Base-by-base conservation (phyloP, 2,113 vertebrate species). In the Rana temporaria region DNA sequence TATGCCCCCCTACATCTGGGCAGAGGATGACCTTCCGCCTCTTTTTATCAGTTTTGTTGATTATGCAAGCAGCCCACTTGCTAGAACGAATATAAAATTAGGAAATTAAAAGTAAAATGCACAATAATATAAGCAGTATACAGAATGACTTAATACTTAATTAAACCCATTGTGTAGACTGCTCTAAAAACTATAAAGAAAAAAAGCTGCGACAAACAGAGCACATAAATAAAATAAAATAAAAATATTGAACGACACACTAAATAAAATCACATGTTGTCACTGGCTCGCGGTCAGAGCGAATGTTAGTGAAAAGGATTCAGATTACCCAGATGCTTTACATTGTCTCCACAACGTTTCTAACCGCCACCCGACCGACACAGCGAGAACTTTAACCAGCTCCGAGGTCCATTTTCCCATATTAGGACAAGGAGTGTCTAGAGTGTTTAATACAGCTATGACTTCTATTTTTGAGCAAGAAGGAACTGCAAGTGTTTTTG, bases 221-320 rank as follows among this genome's bases (percentile, higher is more conserved):
- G 56, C 71, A 67, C 38, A 42, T 55, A 67, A 57, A 82, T 65
- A 48, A 73, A 18, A 73, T 42, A 81, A 42, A 42, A 66, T 52
- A 20, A 74, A 56, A 55, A 66, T 30, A 30, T 56, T 81, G 48
- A 73, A 59, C 26, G 66, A 62, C 18, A 34, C 22, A 9, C 68
- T 82, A 82, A 82, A 82, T 66, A 57, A 74, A 82, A 65, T 74
- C 80, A 74, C 42, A 75, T 82, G 80, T 67, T 74, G 24, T 82
- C 60, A 65, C 70, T 82, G 80, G 80, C 80, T 24, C 32, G 34
- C 26, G 70, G 70, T 82, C 70, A 75, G 80, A 74, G 14, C 69
- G 63, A 66, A 66, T 74, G 70, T 66, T 74, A 75, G 67, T 74
- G 71, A 26, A 57, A 64, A 75, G 80, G 48, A 59, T 65, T 81